Base-by-base conservation (phyloP, 2,797 vertebrate species). In the Cottoperca gobio region DNA sequence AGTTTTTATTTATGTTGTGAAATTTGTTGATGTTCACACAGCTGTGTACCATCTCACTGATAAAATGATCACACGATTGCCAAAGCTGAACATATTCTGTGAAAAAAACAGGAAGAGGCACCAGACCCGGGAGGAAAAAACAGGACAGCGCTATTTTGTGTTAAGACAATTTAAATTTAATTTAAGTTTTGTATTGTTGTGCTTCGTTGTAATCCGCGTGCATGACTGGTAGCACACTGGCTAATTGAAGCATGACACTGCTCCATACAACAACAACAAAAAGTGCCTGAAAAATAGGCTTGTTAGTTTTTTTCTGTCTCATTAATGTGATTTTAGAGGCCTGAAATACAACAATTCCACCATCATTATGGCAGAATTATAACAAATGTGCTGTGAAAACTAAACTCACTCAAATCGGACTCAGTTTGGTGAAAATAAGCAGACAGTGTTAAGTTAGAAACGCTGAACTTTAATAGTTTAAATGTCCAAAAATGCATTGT, bases 101-200 rank as follows among this genome's bases (percentile, higher is more conserved):
- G 5, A 31, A n/a, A 35, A 37, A 10, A 45, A 43, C 46, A 54
- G 19, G 9, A 50, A 10, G 6, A 45, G 9, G 10, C 9, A 70
- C 5, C 12, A 48, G 9, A n/a, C 12, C 2, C 40, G 16, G 5
- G 4, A 31, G 13, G 2, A 19, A 40, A 54, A 64, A 23, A 45
- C 12, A 21, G 0, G 1, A 28, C 12, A 45, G 24, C 0, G 3
- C 3, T 48, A 2, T 69, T 65, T 24, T 39, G 26, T 59, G 8
- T 63, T 24, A 1, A 63, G n/a, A 53, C 7, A 45, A 26, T 78
- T 76, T 79, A 76, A 67, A 83, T 16, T 21, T n/a, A n/a, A n/a
- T n/a, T n/a, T n/a, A n/a, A 48, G 28, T 62, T 80, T 66, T 72
- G 28, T 64, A 21, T 62, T 26, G 35, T 24, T 10, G 50, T 40